These are phyloP conservation scores for Sarcophaga peregrina DNA, from an alignment of 1,140 invertebrate species.

Conservation along the genomic window DNA sequence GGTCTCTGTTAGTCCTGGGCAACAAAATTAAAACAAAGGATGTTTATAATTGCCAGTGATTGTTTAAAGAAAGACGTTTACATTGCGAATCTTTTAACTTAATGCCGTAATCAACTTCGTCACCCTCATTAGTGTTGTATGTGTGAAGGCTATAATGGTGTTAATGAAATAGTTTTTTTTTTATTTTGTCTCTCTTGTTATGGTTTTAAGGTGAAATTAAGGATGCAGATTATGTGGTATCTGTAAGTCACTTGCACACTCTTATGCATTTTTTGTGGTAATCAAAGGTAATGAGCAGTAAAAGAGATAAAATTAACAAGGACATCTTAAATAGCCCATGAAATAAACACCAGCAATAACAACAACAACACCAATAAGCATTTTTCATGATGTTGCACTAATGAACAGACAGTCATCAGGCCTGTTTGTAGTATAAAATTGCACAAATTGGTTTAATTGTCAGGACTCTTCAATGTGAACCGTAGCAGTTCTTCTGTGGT, in stretches of 20 bases:
- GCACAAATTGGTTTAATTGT: too few species aligned
- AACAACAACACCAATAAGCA: too few species aligned
- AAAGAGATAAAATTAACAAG: conserved; percentile 24
- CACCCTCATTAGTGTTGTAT: background rate
- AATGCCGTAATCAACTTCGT: background rate
- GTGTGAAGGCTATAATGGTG: too few species aligned
- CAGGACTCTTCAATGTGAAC: too few species aligned
- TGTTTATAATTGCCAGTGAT: conserved; percentile 3
- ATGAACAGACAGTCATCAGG: too few species aligned
- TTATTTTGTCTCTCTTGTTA: background rate
- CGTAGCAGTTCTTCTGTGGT: too few species aligned
- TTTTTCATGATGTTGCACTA: too few species aligned
- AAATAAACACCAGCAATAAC: too few species aligned
- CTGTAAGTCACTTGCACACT: background rate
- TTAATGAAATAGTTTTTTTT: background rate
- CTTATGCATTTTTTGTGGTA: background rate
- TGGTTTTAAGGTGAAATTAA: background rate
- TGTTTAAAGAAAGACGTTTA: conserved; percentile 16
- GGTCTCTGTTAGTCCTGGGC: too few species aligned
- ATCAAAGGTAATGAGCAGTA: conserved; percentile 11
- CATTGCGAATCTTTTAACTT: background rate
- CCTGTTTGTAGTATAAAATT: too few species aligned
- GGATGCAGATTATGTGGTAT: background rate
- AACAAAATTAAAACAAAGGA: background rate
- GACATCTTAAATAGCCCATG: conserved; percentile 22